phyloP scores from a whole-genome alignment of 2,797 vertebrate genomes.

The Danio tinwini region DNA sequence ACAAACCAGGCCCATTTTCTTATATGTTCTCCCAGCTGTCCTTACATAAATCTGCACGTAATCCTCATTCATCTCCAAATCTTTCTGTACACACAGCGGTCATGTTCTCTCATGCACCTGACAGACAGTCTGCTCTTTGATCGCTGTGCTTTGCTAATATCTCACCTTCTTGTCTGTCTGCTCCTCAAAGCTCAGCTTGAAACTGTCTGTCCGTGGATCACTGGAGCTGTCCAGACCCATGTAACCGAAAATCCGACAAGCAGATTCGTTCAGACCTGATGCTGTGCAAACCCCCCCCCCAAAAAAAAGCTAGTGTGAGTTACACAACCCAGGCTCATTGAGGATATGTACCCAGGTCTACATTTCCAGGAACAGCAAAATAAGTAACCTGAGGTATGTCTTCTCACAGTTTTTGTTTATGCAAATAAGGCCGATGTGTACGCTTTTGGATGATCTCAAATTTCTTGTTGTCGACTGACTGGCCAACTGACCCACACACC shows the following conservation, averaged over 20 bases:
- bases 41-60: conserved; percentile 19
- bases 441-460: no score
- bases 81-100: conserved; percentile 33
- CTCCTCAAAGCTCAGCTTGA: conserved; percentile 90
- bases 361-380: no score
- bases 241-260: conserved; percentile 83
- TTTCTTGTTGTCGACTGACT: no score
- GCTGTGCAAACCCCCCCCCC: no score
- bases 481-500: no score
- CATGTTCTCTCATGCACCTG: conserved; percentile 38
- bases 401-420: no score
- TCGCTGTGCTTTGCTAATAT: background rate
- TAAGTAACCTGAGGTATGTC: no score
- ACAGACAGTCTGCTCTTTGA: conserved; percentile 32
- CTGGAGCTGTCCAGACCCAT: conserved; percentile 90
- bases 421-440: no score
- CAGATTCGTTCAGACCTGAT: conserved; percentile 74
- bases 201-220: conserved; percentile 82
- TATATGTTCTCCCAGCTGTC: background rate
- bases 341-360: no score
- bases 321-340: no score
- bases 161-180: conserved; percentile 85
- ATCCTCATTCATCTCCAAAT: conserved; percentile 35
- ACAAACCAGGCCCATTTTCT: background rate
- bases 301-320: no score